Evolutionary conservation across 2,888 invertebrate genomes (phyloP).

Genomic region (Listrodromus nycthemerus): DNA sequence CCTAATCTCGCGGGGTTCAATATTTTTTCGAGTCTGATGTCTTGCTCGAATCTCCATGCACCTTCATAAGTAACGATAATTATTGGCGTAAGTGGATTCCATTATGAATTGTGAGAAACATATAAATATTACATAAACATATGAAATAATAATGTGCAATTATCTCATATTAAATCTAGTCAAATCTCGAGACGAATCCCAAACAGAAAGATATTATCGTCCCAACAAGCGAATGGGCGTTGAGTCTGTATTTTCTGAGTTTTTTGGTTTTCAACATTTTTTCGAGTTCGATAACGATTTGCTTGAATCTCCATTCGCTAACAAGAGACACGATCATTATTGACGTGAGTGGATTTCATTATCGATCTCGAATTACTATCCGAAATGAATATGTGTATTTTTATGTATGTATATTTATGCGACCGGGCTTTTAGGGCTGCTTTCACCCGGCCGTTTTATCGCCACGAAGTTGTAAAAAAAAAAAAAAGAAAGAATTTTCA

Average conservation of each 20-base stretch:
- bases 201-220: no score
- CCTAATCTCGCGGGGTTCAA: not conserved
- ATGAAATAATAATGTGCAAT: no score
- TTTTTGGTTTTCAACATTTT: not conserved
- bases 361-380: conserved; percentile 45
- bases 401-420: conserved; percentile 44
- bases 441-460: conserved; percentile 55
- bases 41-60: not conserved
- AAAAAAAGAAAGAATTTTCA: conserved; percentile 47
- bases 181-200: no score
- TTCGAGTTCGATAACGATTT: not conserved
- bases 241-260: not conserved
- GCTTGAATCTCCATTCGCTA: not conserved
- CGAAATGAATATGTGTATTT: conserved; percentile 21
- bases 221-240: no score
- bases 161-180: no score
- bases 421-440: conserved; percentile 23
- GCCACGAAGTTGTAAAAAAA: conserved; percentile 58
- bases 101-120: no score
- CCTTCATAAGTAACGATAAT: not conserved
- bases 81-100: conserved; percentile 2
- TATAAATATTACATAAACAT: no score
- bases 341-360: conserved; percentile 14
- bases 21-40: not conserved
- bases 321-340: not conserved